Evolutionary conservation across 2,888 invertebrate genomes (phyloP), one percentile per base, ranked within the genome.

Genomic region (Cacoxenus indagator): DNA sequence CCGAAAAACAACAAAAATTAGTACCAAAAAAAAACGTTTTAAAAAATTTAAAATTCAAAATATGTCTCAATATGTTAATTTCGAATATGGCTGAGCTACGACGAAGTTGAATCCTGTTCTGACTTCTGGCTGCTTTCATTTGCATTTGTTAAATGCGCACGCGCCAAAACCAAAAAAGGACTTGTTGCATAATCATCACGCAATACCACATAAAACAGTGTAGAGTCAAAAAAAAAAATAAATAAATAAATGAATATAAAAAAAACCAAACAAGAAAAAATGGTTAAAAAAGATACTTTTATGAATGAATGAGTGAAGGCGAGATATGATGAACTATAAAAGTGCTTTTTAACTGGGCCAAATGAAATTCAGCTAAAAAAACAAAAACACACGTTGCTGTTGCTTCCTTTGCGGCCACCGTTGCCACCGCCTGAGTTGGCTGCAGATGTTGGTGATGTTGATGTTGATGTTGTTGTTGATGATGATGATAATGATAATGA

Each of bases 81-180:
- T 55, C 26, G 8, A 22, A 31, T 19, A 31, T 31, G 31, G 27
- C 24, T 14, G 54, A 26, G 26, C 27, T 11, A n/a, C 11, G n/a
- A 2, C 29, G 11, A 1, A 9, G 26, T 54, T 45, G 78, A 83
- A 83, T 84, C 84, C 84, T 83, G 84, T 84, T 84, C n/a, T 75
- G 73, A 22, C 61, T 64, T 31, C n/a, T 46, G 55, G 65, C 26
- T 57, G 45, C 65, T 27, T 67, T 66, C 61, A 68, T 71, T 72
- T 51, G 73, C 83, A 85, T 84, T n/a, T n/a, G 85, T 82, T 78
- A 85, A 84, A 78, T 81, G 83, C 86, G 85, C 84, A 85, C 84
- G 84, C 84, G 84, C 76, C 85, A 77, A 77, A 70, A 70, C 72
- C 74, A 64, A 67, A 67, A 74, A 82, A 83, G 84, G 82, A 83